These are phyloP conservation scores for Buphagus erythrorhynchus DNA, from an alignment of 2,797 vertebrate genomes.

Conservation along the genomic window DNA sequence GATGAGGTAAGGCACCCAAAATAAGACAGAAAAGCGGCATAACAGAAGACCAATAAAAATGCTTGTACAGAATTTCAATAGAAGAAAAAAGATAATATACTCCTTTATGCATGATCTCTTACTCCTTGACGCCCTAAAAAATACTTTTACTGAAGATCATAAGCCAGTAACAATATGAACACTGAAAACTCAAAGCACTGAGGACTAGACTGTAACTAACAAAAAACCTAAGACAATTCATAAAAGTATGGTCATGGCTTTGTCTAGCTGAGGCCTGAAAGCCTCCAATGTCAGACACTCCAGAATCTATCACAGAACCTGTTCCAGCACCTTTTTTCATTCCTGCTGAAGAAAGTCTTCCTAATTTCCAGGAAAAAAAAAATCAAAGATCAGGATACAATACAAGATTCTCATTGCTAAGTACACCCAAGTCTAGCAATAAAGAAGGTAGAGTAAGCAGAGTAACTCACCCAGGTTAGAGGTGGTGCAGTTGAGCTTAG, in stretches of 20 bases:
- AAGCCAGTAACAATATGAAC: not conserved
- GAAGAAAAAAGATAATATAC: not conserved
- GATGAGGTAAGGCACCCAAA: not conserved
- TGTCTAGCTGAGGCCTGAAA: not conserved
- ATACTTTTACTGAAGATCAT: not conserved
- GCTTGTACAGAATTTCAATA: not conserved
- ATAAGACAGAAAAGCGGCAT: not conserved
- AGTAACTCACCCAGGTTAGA: slow-evolving; percentile 88
- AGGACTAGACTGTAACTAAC: not conserved
- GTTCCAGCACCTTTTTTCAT: not conserved
- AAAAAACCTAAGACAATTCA: not conserved
- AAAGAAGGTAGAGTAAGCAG: not conserved
- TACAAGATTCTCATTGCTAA: not conserved
- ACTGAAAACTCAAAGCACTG: not conserved
- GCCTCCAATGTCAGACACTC: not conserved
- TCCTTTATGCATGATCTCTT: not conserved
- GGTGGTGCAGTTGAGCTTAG: slow-evolving; percentile 66
- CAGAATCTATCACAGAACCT: not conserved
- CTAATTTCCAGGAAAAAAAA: not conserved
- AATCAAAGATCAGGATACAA: not conserved
- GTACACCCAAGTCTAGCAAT: not conserved
- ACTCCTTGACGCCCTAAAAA: not conserved
- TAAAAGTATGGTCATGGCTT: not conserved
- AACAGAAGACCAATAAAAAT: not conserved
- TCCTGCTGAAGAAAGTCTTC: not conserved